Evolutionary conservation across 2,888 invertebrate genomes (phyloP).

Genomic region (Sclerodermus sp.): DNA sequence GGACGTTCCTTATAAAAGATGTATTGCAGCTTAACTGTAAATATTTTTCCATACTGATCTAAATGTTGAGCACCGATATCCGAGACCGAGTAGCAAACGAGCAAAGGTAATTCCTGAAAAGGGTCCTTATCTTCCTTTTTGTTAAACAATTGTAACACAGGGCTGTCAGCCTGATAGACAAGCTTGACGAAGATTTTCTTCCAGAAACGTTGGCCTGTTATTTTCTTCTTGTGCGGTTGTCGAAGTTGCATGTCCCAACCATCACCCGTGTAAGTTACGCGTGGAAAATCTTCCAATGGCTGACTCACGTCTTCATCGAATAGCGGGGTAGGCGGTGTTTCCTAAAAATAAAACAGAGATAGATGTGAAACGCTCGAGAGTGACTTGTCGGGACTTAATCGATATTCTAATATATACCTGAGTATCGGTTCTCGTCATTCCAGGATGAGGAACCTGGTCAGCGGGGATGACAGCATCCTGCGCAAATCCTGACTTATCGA

Average conservation of each 20-base stretch:
- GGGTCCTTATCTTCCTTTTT: constrained; percentile 84
- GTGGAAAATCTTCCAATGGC: constrained; percentile 89
- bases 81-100: constrained; percentile 93
- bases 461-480: constrained; percentile 46
- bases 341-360: constrained; percentile 60
- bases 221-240: constrained; percentile 95
- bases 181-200: constrained; percentile 91
- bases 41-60: constrained; percentile 98
- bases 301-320: constrained; percentile 92
- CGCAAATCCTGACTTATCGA: constrained; percentile 66
- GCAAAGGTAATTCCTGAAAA: constrained; percentile 91
- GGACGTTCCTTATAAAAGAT: constrained; percentile 98
- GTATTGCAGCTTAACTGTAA: constrained; percentile 95
- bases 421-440: constrained; percentile 53
- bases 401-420: constrained; percentile 35
- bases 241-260: constrained; percentile 97
- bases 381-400: background rate
- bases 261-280: constrained; percentile 73
- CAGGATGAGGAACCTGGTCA: constrained; percentile 45
- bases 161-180: constrained; percentile 76
- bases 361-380: background rate
- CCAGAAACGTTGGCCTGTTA: constrained; percentile 94
- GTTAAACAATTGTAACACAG: constrained; percentile 84
- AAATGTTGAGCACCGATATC: constrained; percentile 96
- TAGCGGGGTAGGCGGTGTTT: constrained; percentile 88